Evolutionary conservation across 2,113 vertebrate genomes (phyloP).

Genomic region (Entomyzon cyanotis): DNA sequence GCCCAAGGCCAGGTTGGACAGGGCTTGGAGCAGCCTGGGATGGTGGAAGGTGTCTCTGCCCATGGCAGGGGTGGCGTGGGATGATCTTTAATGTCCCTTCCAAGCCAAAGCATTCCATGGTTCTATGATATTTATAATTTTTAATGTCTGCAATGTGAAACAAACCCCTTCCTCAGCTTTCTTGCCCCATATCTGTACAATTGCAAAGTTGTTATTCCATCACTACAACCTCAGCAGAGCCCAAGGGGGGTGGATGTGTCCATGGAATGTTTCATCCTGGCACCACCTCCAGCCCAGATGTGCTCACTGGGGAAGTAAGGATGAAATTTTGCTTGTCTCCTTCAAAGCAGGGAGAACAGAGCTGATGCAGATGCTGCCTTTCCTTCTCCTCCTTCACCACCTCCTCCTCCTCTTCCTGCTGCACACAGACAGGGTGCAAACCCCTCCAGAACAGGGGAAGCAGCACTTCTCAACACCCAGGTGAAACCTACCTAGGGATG

Average conservation of each 20-base stretch:
- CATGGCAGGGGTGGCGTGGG: not conserved
- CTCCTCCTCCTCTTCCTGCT: not conserved
- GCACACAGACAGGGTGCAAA: not conserved
- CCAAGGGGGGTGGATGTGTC: not conserved
- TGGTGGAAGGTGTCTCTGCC: not conserved
- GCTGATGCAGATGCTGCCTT: not conserved
- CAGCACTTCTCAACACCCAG: not conserved
- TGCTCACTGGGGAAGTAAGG: not conserved
- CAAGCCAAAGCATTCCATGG: not conserved
- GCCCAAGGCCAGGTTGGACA: rapidly evolving
- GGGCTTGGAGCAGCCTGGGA: not conserved
- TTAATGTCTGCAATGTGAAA: not conserved
- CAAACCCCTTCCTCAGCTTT: not conserved
- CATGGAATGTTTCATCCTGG: not conserved
- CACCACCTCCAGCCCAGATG: not conserved
- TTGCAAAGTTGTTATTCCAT: not conserved
- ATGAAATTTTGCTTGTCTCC: constrained; percentile 32
- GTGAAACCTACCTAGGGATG: not conserved
- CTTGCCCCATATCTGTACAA: rapidly evolving
- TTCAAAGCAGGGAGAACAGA: not conserved
- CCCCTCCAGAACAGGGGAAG: not conserved
- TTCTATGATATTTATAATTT: not conserved
- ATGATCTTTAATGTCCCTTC: not conserved
- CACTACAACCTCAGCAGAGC: not conserved
- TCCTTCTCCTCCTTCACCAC: not conserved